Percentiles rank a stretch among this genome's conserved stretches.
Evolutionary conservation across 64 coral and sea anemone genomes (phyloP).

Genomic region (Montipora sp.): DNA sequence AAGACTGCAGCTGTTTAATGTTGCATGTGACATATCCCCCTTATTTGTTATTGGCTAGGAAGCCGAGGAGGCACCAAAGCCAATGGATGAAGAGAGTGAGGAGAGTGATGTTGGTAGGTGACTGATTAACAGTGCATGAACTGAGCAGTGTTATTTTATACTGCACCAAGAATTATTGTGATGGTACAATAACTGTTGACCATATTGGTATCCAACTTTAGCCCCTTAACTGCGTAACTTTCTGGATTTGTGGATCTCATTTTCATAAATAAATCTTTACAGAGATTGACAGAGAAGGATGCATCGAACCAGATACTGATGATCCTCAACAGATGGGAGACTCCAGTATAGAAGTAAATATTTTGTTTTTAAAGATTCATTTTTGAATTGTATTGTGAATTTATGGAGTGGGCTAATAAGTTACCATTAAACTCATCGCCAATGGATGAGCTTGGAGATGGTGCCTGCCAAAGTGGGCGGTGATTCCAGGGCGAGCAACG

Average conservation of each 20-base stretch:
- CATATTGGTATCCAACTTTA: too few relatives aligned
- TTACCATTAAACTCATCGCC: too few relatives aligned
- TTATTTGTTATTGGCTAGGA: neutral
- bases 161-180: too few relatives aligned
- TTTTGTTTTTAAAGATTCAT: neutral
- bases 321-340: constrained; percentile 93
- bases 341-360: constrained; percentile 66
- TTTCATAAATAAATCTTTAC: neutral
- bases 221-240: neutral
- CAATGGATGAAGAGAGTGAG: constrained; percentile 59
- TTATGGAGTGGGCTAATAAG: too few relatives aligned
- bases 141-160: too few relatives aligned
- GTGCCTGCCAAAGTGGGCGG: too few relatives aligned
- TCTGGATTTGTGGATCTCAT: neutral
- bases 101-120: constrained; percentile 66
- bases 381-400: neutral
- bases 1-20: too few relatives aligned
- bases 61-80: neutral
- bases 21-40: neutral
- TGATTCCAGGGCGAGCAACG: too few relatives aligned
- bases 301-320: constrained; percentile 93
- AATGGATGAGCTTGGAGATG: too few relatives aligned
- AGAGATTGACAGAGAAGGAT: constrained; percentile 91
- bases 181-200: too few relatives aligned
- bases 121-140: neutral